Evolutionary conservation across 2,113 vertebrate species (phyloP), one percentile per base, ranked within the genome.

Genomic region (Rhynchopsitta pachyrhyncha): DNA sequence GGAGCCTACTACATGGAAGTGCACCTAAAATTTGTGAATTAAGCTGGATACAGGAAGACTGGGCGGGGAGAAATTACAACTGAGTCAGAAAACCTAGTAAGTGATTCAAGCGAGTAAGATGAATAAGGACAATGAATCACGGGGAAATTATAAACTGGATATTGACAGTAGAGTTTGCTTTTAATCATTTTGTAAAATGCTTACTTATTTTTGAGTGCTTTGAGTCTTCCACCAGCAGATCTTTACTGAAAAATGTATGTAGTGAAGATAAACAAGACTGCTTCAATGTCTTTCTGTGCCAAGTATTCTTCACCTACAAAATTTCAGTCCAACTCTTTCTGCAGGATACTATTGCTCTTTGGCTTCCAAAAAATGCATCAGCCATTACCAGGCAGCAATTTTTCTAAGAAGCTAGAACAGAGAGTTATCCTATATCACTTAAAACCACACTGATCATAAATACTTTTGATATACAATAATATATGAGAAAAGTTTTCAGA

Each of bases 61-160:
- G 8, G 11, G 3, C 1, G 3, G 63, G 31, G 52, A 52, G 20
- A 27, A 2, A 1, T 4, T 24, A n/a, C 28, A 59, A 3, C 0
- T 27, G 57, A 80, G 41, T 90, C 74, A 90, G 37, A 76, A 90
- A 82, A 85, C 22, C 24, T 62, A 46, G 19, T 69, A 74, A 75
- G 22, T 49, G 44, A 60, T 78, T 68, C 25, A 9, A 33, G 11
- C 1, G 0, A 83, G 33, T 42, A 88, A 77, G 6, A 57, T 68
- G 19, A 80, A 17, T 44, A 75, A 74, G 29, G 27, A 46, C 28
- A 83, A 67, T 62, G 2, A 90, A 76, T 86, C 60, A 77, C 11
- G 42, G n/a, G 27, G 27, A 60, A 92, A 73, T 89, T 52, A 44
- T 66, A 69, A 82, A 79, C n/a, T 76, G 25, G 20, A 39, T 86